These are phyloP conservation scores for Sciurus niger DNA, from an alignment of 2,113 vertebrate genomes.

Conservation along the genomic window DNA sequence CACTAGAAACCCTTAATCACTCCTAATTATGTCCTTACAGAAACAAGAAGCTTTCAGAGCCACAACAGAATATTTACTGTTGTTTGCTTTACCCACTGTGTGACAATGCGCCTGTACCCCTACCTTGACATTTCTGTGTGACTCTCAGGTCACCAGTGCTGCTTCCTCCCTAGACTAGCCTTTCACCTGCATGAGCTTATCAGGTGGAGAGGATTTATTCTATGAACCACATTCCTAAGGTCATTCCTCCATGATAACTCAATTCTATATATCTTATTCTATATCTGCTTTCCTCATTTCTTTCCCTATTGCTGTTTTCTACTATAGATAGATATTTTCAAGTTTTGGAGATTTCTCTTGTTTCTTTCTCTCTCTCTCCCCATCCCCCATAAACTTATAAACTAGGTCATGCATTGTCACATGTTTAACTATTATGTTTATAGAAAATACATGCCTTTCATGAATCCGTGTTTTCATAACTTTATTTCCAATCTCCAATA, in stretches of 20 bases:
- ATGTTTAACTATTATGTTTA: background rate
- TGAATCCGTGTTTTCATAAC: background rate
- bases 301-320: background rate
- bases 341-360: background rate
- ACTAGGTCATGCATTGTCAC: background rate
- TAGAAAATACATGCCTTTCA: background rate
- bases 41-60: background rate
- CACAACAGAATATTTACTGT: background rate
- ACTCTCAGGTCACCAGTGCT: background rate
- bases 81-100: background rate
- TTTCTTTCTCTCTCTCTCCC: background rate
- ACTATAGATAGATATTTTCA: background rate
- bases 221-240: background rate
- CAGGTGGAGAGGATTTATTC: background rate
- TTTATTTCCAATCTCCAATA: background rate
- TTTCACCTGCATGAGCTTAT: background rate
- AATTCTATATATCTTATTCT: background rate
- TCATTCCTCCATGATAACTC: background rate
- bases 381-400: background rate
- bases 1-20: background rate
- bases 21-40: background rate
- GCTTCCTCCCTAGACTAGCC: background rate
- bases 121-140: background rate
- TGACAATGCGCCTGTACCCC: rapidly evolving
- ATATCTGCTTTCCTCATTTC: background rate